These are phyloP conservation scores for Ruditapes philippinarum DNA, from an alignment of 1,140 invertebrate species.

Conservation along the genomic window DNA sequence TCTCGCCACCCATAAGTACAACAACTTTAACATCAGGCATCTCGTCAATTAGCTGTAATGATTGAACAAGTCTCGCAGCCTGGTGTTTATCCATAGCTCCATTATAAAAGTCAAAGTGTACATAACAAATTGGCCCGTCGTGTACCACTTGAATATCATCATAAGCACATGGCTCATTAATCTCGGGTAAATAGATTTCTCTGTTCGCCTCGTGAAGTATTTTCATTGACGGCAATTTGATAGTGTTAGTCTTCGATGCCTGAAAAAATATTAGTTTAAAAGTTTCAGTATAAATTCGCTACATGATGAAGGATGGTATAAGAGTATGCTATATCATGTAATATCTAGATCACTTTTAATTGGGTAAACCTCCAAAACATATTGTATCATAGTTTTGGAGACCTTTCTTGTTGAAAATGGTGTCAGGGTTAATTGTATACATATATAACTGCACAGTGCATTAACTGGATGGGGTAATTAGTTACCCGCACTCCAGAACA, in stretches of 20 bases:
- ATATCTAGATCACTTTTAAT: no score
- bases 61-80: background rate
- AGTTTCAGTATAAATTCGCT: no score
- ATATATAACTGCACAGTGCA: no score
- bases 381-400: no score
- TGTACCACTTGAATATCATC: background rate
- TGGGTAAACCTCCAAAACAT: no score
- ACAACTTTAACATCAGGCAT: constrained; percentile 38
- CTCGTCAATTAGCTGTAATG: background rate
- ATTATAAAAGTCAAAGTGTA: constrained; percentile 63
- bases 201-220: background rate
- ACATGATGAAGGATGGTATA: no score
- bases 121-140: constrained; percentile 2
- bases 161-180: constrained; percentile 6
- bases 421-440: no score
- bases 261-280: background rate
- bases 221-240: background rate
- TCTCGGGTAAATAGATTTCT: no score
- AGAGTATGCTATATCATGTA: no score
- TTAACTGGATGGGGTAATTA: no score
- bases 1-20: constrained; percentile 56
- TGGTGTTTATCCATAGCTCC: constrained; percentile 54
- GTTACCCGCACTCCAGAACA: no score
- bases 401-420: no score
- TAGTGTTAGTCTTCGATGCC: background rate